These are phyloP conservation scores for Mirza zaza DNA, from an alignment of 2,113 vertebrate species.

Conservation along the genomic window DNA sequence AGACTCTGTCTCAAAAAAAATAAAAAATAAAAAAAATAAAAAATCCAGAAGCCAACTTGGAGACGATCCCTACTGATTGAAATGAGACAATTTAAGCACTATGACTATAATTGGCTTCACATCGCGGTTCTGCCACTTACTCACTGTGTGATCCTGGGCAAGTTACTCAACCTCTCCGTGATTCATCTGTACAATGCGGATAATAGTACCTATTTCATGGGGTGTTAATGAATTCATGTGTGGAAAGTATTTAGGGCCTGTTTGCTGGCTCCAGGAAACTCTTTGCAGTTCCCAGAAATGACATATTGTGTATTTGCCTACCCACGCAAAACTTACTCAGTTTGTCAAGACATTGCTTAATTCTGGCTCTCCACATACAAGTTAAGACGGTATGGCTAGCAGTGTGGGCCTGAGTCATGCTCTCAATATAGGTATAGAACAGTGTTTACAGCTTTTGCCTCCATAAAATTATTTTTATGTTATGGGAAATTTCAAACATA, in stretches of 20 bases:
- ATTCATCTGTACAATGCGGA: not conserved
- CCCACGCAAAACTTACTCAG: not conserved
- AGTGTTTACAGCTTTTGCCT: not conserved
- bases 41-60: not conserved
- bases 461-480: not conserved
- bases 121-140: not conserved
- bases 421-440: not conserved
- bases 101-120: not conserved
- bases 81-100: not conserved
- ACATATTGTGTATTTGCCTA: not conserved
- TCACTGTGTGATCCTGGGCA: not conserved
- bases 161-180: not conserved
- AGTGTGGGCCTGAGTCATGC: not conserved
- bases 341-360: not conserved
- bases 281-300: slow-evolving; percentile 2
- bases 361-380: not conserved
- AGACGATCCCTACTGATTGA: not conserved
- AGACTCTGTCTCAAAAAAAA: too few relatives aligned
- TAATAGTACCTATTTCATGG: not conserved
- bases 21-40: not conserved
- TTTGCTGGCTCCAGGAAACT: not conserved
- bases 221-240: not conserved
- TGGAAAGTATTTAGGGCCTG: not conserved
- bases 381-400: not conserved
- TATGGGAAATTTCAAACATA: not conserved